Base-by-base conservation (phyloP, 2,888 invertebrate genomes). In the Lamellibrachia columna region DNA sequence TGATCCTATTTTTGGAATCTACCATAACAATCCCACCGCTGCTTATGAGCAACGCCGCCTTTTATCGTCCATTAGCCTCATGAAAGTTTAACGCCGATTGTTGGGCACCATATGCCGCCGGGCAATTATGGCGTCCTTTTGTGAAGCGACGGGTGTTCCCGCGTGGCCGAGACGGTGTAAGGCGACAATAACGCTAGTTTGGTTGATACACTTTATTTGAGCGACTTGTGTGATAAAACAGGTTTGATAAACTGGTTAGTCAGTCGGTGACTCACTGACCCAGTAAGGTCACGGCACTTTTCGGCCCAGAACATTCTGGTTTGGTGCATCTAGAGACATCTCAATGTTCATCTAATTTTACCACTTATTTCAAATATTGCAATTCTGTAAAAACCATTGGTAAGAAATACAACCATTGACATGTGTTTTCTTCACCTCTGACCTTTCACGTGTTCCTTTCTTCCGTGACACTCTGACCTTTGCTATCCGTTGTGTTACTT, bases 21-120 rank as follows among this genome's bases (percentile, higher is more conserved):
- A 75, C 75, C 75, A 75, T 75, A 75, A 75, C 22, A 75, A 75
- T 75, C 75, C 75, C 75, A 75, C 75, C 75, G 75, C 75, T 75
- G 22, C 75, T 75, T 75, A 75, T 75, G n/a, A 75, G 75, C 75
- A 6, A 4, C 22, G 75, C 15, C 75, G 22, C 75, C 75, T 75
- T 75, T 75, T 75, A 75, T 75, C 75, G 75, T 75, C 75, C 75
- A 75, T 75, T 75, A 75, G 75, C 75, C 15, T 75, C 75, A 75
- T 75, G 75, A 75, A 75, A 75, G 75, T 75, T 75, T 75, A 75
- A 75, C 75, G 75, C 22, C 11, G 15, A 75, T 75, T 75, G 75
- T 75, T 75, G 15, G 75, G 75, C 75, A 75, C 75, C 22, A 75
- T 75, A 75, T 75, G 75, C 75, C 75, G 11, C 22, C 75, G 75